These are phyloP conservation scores for Adineta ricciae DNA, from an alignment of 2,888 invertebrate genomes.

Conservation along the genomic window DNA sequence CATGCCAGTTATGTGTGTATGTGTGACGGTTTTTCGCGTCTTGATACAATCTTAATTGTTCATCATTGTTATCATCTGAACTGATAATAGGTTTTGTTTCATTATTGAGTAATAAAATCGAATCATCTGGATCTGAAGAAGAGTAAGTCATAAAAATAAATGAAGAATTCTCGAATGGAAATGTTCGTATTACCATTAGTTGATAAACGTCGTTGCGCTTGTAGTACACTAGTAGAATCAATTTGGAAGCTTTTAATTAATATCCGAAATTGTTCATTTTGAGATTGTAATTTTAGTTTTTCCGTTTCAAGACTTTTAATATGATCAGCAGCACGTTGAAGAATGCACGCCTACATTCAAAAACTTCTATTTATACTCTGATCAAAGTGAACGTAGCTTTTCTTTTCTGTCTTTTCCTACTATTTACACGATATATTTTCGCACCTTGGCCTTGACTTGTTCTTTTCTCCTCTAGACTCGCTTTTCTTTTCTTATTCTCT, in stretches of 20 bases:
- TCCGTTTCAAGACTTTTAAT: constrained; percentile 58
- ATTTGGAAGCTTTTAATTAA: constrained; percentile 20
- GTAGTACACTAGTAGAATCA: constrained; percentile 17
- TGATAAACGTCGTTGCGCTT: constrained; percentile 1
- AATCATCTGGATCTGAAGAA: not conserved
- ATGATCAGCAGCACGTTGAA: constrained; percentile 96
- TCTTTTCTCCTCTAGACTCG: not conserved
- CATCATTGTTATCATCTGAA: not conserved
- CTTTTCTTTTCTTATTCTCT: not conserved
- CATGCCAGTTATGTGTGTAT: not conserved
- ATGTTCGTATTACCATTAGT: not conserved
- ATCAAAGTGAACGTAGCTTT: not conserved
- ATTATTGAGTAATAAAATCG: not conserved
- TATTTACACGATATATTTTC: not conserved
- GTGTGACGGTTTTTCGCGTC: not conserved
- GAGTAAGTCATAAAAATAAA: too few species aligned
- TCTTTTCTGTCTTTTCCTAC: not conserved
- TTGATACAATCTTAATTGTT: not conserved
- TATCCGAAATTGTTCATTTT: constrained; percentile 18
- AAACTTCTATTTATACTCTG: constrained; percentile 43
- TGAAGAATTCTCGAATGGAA: too few species aligned
- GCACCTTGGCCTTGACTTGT: not conserved
- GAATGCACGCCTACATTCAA: constrained; percentile 75
- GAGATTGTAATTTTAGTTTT: constrained; percentile 24
- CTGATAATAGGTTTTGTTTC: not conserved